A percentile compares a stretch with the other conserved stretches of the same genome.
phyloP scores from a whole-genome alignment of 2,113 vertebrate genomes.

The Sakesphorus luctuosus region DNA sequence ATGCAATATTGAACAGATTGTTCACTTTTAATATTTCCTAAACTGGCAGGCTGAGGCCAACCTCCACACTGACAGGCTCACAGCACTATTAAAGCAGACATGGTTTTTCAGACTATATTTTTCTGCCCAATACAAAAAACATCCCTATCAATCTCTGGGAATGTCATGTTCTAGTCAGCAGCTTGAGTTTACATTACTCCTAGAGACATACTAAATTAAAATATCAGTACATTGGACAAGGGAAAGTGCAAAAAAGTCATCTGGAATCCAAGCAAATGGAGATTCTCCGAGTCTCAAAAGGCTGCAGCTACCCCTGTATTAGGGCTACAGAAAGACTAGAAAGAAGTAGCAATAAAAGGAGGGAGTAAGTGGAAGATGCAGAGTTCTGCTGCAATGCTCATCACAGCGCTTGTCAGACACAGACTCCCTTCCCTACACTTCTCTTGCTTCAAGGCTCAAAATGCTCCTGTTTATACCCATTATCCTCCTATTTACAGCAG shows the following conservation, averaged over 20 bases:
- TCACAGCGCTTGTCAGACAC: not conserved
- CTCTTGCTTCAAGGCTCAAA: not conserved
- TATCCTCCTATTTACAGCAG: not conserved
- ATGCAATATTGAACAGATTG: slow-evolving; percentile 12
- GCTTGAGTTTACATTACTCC: not conserved
- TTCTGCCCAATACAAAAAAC: not conserved
- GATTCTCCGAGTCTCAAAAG: not conserved
- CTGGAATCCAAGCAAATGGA: not conserved
- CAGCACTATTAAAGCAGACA: not conserved
- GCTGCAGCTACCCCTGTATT: not conserved
- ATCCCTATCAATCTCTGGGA: not conserved
- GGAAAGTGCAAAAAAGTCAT: not conserved
- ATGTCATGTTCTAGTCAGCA: not conserved
- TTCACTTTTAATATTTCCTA: slow-evolving; percentile 9
- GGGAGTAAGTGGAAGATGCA: not conserved
- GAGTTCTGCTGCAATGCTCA: not conserved
- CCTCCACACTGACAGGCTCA: not conserved
- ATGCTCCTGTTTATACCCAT: not conserved
- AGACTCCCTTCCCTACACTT: not conserved
- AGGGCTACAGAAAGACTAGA: not conserved
- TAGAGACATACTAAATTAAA: not conserved
- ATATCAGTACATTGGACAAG: not conserved
- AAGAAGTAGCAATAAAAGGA: not conserved
- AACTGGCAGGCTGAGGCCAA: slow-evolving; percentile 1
- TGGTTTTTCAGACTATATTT: not conserved